Base-by-base conservation (phyloP, 2,888 invertebrate species). In the Empis livida region DNA sequence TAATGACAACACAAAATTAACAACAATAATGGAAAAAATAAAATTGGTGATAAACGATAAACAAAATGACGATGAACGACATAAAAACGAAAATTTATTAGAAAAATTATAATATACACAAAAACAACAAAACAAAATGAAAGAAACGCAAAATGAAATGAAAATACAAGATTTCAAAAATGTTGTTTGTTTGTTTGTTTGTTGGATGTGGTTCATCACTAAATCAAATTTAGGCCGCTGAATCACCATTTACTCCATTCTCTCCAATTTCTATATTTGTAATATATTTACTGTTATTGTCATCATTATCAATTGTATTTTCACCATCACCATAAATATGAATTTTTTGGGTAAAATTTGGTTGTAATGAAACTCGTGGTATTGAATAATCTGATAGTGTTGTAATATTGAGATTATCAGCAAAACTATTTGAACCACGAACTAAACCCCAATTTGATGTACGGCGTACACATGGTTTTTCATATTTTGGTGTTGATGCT, bases 391-490 rank as follows among this genome's bases (percentile, higher is more conserved):
- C 23, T 27, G 23, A 27, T 9, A 27, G 9, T 27, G 23, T 27
- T 27, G 23, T 27, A 27, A 27, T 27, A 27, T 27, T 27, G 2
- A 27, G 8, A 27, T 27, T 27, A 27, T 27, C 23, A 27, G 23
- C 5, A 27, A 27, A 27, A 17, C 71, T 75, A 40, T 76, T 73
- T 0, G 77, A 76, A 16, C 73, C 73, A 1, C 76, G 61, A 0
- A 73, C 66, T 1, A 71, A 61, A 2, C 76, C 71, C 77, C 77
- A 75, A 0, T 71, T 53, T 1, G 53, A 49, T 27, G 46, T 44
- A 9, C 43, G n/a, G 9, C 8, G 23, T 27, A 27, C 9, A 6
- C 5, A 8, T 27, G 23, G 23, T 27, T 27, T 5, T 6, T 45
- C 23, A 11, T 45, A 27, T 16, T 43, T 41, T 6, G 37, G 41